Base-by-base conservation (phyloP, 2,113 vertebrate genomes). In the Syngnathus floridae region DNA sequence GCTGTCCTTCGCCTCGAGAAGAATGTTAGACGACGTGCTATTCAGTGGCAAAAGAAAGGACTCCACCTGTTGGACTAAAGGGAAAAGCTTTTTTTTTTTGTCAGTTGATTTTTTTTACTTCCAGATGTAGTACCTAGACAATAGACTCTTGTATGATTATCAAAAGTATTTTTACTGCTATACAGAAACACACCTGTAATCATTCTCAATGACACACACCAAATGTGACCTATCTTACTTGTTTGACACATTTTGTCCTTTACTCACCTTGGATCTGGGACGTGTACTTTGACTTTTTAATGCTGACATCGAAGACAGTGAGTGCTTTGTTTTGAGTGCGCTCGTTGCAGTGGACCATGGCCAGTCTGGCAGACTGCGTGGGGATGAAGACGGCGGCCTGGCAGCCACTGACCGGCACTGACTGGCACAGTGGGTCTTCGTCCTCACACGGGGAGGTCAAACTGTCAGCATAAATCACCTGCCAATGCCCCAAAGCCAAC, bases 21-120 rank as follows among this genome's bases (percentile, higher is more conserved):
- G 76, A 69, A 90, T 66, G 61, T 86, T 51, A 26, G 82, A 72
- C 12, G 55, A 67, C 51, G 4, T 3, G 37, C 5, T 17, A 16
- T 72, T 67, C 35, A 64, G n/a, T 0, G 61, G 55, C 58, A 88
- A 17, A 0, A 38, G 62, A 81, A 92, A 93, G 67, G 76, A 86
- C 67, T 83, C 90, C 49, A 92, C 75, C 78, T 90, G 86, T 41
- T 87, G 83, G 79, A 86, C 90, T 93, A 65, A 12, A 65, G 76
- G 0, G 35, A n/a, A 49, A 49, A 7, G 6, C 12, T 46, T 46
- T 46, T 43, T 4, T 17, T 46, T 45, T 31, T 31, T 31, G 26
- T 31, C 26, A 31, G 26, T 31, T 31, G 0, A 31, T 3, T 31
- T 31, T 31, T 31, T 31, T 31, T 31, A 31, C 26, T 31, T 31